phyloP scores from a whole-genome alignment of 2,797 vertebrate genomes.

The Trachops cirrhosus region DNA sequence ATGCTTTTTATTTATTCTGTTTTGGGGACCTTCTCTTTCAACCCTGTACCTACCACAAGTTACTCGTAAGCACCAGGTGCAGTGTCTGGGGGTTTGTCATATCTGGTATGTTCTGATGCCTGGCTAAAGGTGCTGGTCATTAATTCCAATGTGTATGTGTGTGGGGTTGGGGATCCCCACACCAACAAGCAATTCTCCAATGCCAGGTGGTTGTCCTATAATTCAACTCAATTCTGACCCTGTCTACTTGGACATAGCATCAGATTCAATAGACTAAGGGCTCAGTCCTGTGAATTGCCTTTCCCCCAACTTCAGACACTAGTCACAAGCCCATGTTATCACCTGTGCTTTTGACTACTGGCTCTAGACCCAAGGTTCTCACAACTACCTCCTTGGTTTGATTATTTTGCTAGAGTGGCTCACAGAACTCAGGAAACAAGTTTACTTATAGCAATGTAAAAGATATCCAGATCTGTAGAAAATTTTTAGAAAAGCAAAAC shows the following conservation, averaged over 20 bases:
- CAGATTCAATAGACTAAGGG: background rate
- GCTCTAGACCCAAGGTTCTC: background rate
- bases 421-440: background rate
- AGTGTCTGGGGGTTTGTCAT: background rate
- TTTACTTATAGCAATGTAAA: background rate
- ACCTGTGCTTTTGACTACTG: background rate
- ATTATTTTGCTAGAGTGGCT: background rate
- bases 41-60: background rate
- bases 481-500: background rate
- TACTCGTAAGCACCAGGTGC: background rate
- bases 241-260: background rate
- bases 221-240: background rate
- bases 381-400: background rate
- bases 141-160: background rate
- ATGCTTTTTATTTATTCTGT: background rate
- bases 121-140: background rate
- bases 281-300: background rate
- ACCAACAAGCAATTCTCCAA: background rate
- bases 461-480: background rate
- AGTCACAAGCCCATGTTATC: background rate
- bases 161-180: background rate
- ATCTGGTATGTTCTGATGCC: background rate
- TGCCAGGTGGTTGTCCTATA: background rate
- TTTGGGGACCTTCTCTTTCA: background rate
- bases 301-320: background rate